Base-by-base conservation (phyloP, 2,113 vertebrate genomes). In the Pampusana beccarii region DNA sequence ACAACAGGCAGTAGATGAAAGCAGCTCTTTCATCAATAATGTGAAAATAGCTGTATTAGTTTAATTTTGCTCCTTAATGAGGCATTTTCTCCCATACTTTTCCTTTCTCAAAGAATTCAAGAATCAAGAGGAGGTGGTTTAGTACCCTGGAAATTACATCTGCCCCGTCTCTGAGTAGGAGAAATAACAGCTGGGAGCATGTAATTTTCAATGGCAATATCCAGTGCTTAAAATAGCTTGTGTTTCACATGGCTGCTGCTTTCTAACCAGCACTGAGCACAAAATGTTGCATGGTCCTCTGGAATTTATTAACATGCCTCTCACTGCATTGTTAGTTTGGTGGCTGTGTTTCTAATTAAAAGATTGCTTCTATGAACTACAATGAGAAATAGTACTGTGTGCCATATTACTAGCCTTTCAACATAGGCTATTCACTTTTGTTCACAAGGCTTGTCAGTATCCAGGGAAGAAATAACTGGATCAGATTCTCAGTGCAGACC, bases 231-330 rank as follows among this genome's bases (percentile, higher is more conserved):
- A 73, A 74, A 86, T 85, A 97, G 86, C 29, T 64, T 66, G 44
- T 80, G 36, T 93, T 95, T 92, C 62, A 92, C 87, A 86, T 24
- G 20, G 46, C 38, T 64, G 34, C 56, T 86, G 82, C 88, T 90
- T 91, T 91, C 74, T 91, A 83, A 94, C 92, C 81, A 95, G 86
- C 31, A 23, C 31, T n/a, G 56, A 79, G 66, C 33, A 91, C 72
- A 23, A 92, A 94, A 93, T 81, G 73, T 95, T 94, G 88, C 25
- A 34, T 62, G 66, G 81, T 89, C 79, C 74, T 73, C 74, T 80
- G 87, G 80, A 86, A 96, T 96, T 98, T 96, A 94, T 96, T 95
- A 92, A 94, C 80, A 93, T 93, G 79, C 58, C 31, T 95, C 75
- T 92, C 50, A 93, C 94, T 96, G 74, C 29, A 62, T 61, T 56